phyloP scores from a whole-genome alignment of 2,888 invertebrate genomes.

The Baronia brevicornis region DNA sequence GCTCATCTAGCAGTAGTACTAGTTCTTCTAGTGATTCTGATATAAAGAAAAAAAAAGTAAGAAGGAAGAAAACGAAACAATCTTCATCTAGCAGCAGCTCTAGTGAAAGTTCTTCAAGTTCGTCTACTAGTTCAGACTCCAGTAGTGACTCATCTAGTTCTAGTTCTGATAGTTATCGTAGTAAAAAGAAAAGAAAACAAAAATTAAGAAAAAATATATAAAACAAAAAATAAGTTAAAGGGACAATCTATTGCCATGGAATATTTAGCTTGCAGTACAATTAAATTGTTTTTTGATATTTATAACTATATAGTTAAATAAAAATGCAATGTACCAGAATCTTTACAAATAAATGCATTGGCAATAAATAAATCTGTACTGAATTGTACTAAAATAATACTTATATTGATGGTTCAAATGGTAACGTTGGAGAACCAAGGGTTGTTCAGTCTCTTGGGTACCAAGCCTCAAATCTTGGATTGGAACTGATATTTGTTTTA shows the following conservation, averaged over 20 bases:
- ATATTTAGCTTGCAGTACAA: conserved; percentile 10
- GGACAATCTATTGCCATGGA: conserved; percentile 2
- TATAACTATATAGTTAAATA: background rate
- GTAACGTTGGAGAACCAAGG: too few species aligned
- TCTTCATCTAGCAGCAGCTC: conserved; percentile 54
- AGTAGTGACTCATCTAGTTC: conserved; percentile 42
- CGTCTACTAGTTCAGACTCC: too few species aligned
- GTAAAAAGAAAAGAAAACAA: conserved; percentile 37
- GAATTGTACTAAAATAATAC: too few species aligned
- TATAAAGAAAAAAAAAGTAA: conserved; percentile 38
- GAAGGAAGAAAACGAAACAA: conserved; percentile 40
- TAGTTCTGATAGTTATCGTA: conserved; percentile 49
- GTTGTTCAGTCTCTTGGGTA: too few species aligned
- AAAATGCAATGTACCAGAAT: too few species aligned
- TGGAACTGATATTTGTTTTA: too few species aligned
- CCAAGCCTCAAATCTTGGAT: too few species aligned
- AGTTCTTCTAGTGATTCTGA: conserved; percentile 54
- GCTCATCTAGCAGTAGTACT: conserved; percentile 49
- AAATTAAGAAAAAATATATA: conserved; percentile 32
- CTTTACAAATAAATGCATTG: too few species aligned
- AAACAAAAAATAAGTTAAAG: conserved; percentile 26
- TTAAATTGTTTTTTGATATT: conserved; percentile 8
- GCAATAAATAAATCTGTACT: too few species aligned
- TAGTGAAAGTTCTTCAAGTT: conserved; percentile 30
- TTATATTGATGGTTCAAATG: too few species aligned